Conservation (phyloP, 2,113 vertebrate species). For the Grammomys dolichurus region DNA sequence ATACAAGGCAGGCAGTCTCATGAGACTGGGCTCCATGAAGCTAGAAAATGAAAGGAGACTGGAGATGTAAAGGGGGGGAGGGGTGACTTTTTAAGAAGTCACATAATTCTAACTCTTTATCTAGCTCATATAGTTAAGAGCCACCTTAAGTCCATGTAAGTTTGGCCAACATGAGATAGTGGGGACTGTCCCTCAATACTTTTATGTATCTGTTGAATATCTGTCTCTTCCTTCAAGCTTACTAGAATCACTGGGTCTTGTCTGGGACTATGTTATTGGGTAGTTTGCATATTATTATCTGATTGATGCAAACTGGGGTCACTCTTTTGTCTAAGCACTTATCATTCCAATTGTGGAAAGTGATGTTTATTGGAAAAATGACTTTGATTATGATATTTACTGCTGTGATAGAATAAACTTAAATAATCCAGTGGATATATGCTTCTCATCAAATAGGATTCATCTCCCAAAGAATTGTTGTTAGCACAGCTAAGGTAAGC, state of each 20-base stretch:
- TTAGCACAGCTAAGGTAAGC: not conserved
- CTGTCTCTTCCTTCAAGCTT: not conserved
- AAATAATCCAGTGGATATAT: not conserved
- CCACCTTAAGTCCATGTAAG: not conserved
- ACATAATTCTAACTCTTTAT: not conserved
- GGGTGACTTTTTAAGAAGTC: not conserved
- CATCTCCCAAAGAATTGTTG: not conserved
- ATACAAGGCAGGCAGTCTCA: constrained; percentile 59
- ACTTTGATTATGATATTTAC: constrained; percentile 5
- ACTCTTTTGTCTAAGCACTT: not conserved
- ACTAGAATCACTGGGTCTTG: not conserved
- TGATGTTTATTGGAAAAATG: not conserved
- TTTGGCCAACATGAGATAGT: not conserved
- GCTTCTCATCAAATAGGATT: not conserved
- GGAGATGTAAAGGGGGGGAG: not conserved
- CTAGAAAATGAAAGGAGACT: constrained; percentile 35
- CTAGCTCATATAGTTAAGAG: not conserved
- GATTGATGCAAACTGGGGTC: not conserved
- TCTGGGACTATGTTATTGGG: not conserved
- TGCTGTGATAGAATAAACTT: not conserved
- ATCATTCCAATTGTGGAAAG: not conserved
- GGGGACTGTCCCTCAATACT: not conserved
- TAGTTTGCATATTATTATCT: not conserved
- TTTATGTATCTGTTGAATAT: not conserved
- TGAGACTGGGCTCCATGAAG: constrained; percentile 36